Conservation (phyloP, 2,797 vertebrate genomes). For the Dromococcyx pavoninus region DNA sequence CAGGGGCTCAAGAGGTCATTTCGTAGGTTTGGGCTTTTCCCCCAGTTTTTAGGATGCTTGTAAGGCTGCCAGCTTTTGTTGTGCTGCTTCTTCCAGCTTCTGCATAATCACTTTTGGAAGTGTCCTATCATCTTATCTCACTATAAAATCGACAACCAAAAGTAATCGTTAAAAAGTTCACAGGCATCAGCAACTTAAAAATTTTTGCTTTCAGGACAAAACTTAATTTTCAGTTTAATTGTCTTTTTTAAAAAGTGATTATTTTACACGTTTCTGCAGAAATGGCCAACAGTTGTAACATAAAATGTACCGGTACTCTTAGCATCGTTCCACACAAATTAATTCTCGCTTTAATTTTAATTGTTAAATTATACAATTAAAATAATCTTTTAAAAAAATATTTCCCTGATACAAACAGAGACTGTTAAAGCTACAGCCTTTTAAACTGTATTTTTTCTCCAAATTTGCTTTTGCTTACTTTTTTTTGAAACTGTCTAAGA, state of each 20-base stretch:
- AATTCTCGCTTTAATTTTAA: background rate
- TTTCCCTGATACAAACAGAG: background rate
- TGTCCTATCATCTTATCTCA: background rate
- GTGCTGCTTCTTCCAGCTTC: background rate
- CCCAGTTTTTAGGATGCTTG: background rate
- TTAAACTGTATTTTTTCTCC: background rate
- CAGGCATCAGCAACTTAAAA: background rate
- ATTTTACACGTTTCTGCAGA: background rate
- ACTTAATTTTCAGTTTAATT: no score
- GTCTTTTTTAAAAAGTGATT: background rate
- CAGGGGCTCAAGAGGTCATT: conserved; percentile 30
- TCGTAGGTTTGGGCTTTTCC: background rate
- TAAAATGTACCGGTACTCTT: background rate
- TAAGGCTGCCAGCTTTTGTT: background rate
- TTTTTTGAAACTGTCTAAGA: background rate
- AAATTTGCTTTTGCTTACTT: background rate
- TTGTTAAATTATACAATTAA: background rate
- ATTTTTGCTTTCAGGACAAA: background rate
- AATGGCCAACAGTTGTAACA: background rate
- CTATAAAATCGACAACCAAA: background rate
- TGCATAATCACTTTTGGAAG: background rate
- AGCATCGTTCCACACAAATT: background rate
- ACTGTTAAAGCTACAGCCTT: background rate
- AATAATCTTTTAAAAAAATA: background rate
- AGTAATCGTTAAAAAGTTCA: background rate